Base-by-base conservation (phyloP, 2,113 vertebrate genomes). In the Limnothrissa miodon region DNA sequence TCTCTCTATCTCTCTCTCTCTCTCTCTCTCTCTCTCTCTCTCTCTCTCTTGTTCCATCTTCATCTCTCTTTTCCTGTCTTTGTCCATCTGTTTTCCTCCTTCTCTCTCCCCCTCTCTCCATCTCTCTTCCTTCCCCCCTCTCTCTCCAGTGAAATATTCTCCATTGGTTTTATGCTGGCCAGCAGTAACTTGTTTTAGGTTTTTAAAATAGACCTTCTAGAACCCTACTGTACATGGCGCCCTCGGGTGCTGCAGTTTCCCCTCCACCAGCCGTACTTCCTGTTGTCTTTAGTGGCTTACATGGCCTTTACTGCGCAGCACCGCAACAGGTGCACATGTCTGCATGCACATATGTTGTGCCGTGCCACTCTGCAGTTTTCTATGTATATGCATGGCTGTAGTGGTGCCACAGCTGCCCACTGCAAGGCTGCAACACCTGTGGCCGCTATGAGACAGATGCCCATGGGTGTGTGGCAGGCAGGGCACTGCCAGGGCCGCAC, bases 371-470 rank as follows among this genome's bases (percentile, higher is more conserved):
- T 13, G 2, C 25, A 2, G 62, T 51, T 15, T 13, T 8, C 15
- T 25, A 29, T 70, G 62, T 13, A 59, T 59, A 25, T 33, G 62
- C 62, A 70, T 70, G 62, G 56, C 56, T n/a, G 56, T 59, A 33
- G 11, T 33, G 62, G 15, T 1, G 11, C 10, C 29, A 33, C 62
- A 70, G n/a, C 29, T 70, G 62, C 62, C 62, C 62, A 11, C 4
- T 70, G 62, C 62, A 25, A 70, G 29, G 62, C 62, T 33, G 62
- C 25, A 36, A 29, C 62, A 70, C 62, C 62, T 70, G 62, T 70
- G 62, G 10, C 23, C n/a, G n/a, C 25, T 25, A 25, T 29, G 13
- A 25, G 3, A 15, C 62, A 70, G 62, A 70, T 70, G 62, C 62
- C 62, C 7, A 11, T 33, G 62, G 62, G 62, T 13, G 36, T 70